These are phyloP conservation scores for Arizona elegans DNA, from an alignment of 2,113 vertebrate genomes.

Conservation along the genomic window DNA sequence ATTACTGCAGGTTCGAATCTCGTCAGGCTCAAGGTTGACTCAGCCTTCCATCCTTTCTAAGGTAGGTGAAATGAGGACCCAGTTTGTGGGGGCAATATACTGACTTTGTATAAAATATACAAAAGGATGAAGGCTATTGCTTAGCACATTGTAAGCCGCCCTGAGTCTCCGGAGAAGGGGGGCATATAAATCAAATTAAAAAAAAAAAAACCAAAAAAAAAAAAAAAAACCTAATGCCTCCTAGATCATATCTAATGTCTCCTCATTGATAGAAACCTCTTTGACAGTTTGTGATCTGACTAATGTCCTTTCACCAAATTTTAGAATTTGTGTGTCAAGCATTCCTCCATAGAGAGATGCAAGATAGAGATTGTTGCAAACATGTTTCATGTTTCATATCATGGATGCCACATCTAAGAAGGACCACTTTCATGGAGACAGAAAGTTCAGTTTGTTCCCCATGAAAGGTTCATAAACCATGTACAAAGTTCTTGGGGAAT, in stretches of 20 bases:
- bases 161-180: too few relatives aligned
- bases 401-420: neutral
- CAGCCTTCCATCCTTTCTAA: too few relatives aligned
- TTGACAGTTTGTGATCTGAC: neutral
- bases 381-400: neutral
- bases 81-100: too few relatives aligned
- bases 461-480: neutral
- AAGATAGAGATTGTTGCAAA: neutral
- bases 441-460: neutral
- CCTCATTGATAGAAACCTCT: neutral
- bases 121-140: too few relatives aligned
- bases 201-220: too few relatives aligned
- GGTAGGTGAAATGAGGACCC: too few relatives aligned
- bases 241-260: neutral
- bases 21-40: too few relatives aligned
- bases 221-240: too few relatives aligned
- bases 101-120: too few relatives aligned
- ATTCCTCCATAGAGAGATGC: neutral
- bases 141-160: too few relatives aligned
- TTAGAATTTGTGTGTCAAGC: neutral
- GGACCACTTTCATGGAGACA: neutral
- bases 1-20: too few relatives aligned
- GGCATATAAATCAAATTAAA: too few relatives aligned
- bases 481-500: neutral
- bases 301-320: neutral